Percentiles rank a stretch among this genome's conserved stretches.
Conservation (phyloP, 2,797 vertebrate genomes). For the Sparus aurata region DNA sequence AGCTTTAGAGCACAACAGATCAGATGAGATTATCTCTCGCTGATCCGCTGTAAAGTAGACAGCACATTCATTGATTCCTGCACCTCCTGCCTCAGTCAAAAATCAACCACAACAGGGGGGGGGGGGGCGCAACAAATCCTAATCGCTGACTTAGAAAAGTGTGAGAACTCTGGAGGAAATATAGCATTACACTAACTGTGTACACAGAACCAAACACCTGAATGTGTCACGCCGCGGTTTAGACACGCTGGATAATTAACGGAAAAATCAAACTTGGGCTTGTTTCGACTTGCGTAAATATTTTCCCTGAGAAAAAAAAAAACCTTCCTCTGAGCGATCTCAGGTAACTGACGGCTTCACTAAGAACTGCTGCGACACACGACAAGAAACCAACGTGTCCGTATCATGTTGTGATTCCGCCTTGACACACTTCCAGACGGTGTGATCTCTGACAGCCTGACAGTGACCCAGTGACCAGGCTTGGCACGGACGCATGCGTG, state of each 20-base stretch:
- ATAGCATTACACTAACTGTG: background rate
- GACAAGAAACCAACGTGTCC: background rate
- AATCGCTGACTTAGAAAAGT: background rate
- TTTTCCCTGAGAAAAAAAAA: slow-evolving; percentile 28
- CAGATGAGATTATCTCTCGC: slow-evolving; percentile 77
- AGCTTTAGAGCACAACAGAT: slow-evolving; percentile 80
- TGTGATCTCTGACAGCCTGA: slow-evolving; percentile 60
- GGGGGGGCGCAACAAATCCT: slow-evolving; percentile 26
- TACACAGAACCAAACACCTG: slow-evolving; percentile 10
- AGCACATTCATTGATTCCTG: slow-evolving; percentile 74
- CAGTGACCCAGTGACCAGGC: slow-evolving; percentile 77
- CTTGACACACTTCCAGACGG: slow-evolving; percentile 41
- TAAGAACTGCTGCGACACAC: background rate
- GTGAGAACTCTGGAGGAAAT: background rate
- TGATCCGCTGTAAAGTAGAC: slow-evolving; percentile 77
- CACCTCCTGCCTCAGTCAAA: slow-evolving; percentile 52
- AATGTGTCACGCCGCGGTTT: slow-evolving; percentile 12
- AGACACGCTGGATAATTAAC: slow-evolving; percentile 12
- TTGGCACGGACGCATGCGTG: slow-evolving; percentile 51
- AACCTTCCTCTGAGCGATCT: background rate
- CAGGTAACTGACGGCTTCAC: background rate
- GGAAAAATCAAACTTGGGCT: slow-evolving; percentile 14
- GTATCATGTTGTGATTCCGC: slow-evolving; percentile 6
- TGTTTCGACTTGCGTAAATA: slow-evolving; percentile 48
- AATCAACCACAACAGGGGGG: slow-evolving; percentile 15